Evolutionary conservation across 2,888 invertebrate genomes (phyloP).

Genomic region (Tetropium fuscum): DNA sequence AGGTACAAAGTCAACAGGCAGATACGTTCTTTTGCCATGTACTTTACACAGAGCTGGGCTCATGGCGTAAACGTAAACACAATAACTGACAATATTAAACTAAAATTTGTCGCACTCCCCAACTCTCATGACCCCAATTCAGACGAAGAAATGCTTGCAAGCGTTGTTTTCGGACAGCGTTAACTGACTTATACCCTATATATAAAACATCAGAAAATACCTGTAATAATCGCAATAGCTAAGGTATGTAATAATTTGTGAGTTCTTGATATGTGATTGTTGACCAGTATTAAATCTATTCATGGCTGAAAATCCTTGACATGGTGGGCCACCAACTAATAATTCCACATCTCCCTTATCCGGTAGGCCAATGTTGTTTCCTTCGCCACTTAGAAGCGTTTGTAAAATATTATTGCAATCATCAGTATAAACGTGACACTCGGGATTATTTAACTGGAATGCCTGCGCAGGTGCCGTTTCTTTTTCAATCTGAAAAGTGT

Average conservation of each 20-base stretch:
- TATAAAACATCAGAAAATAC: too few species aligned
- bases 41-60: too few species aligned
- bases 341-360: constrained; percentile 85
- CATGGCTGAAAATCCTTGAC: constrained; percentile 92
- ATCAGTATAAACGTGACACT: constrained; percentile 81
- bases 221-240: constrained; percentile 89
- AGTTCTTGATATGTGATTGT: constrained; percentile 88
- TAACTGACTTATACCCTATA: too few species aligned
- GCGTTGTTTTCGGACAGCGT: too few species aligned
- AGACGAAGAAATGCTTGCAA: too few species aligned
- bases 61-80: too few species aligned
- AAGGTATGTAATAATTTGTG: constrained; percentile 84
- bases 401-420: constrained; percentile 82
- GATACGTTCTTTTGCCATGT: too few species aligned
- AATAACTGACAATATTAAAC: too few species aligned
- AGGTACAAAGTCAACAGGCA: too few species aligned
- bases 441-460: constrained; percentile 80
- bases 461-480: constrained; percentile 83
- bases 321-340: constrained; percentile 88
- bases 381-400: constrained; percentile 72
- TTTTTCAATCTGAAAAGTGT: constrained; percentile 77
- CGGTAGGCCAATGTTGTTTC: constrained; percentile 68
- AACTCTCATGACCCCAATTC: too few species aligned
- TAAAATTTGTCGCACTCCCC: too few species aligned
- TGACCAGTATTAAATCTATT: constrained; percentile 87